Conservation (phyloP, 2,113 vertebrate species). For the Albula goreensis region DNA sequence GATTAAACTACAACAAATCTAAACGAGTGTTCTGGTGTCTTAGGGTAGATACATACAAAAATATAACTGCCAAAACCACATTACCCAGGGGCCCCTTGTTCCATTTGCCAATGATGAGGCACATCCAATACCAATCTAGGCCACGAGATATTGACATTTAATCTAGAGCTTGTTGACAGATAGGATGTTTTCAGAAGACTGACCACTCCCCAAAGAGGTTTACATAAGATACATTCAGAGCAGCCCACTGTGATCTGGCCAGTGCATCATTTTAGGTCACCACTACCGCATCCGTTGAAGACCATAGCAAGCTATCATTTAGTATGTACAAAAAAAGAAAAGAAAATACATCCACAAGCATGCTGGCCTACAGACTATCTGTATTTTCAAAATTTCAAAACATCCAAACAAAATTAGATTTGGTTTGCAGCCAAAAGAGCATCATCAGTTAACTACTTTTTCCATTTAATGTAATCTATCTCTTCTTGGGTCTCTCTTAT, state of each 20-base stretch:
- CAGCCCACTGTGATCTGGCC: not conserved
- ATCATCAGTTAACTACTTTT: conserved; percentile 14
- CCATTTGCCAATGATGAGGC: no score
- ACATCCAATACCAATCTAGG: no score
- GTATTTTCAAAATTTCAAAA: conserved; percentile 3
- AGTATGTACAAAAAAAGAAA: conserved; percentile 12
- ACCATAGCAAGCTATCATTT: conserved; percentile 31
- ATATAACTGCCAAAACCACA: no score
- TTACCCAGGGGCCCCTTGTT: no score
- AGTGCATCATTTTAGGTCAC: not conserved
- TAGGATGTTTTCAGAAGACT: not conserved
- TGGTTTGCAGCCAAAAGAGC: not conserved
- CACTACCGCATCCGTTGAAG: conserved; percentile 17
- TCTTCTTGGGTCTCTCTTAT: not conserved
- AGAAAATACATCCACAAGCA: conserved; percentile 17
- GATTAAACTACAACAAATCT: not conserved
- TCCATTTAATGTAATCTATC: conserved; percentile 20
- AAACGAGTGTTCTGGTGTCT: not conserved
- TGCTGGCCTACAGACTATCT: conserved; percentile 22
- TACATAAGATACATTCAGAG: conserved; percentile 14
- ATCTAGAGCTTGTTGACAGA: not conserved
- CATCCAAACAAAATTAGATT: conserved; percentile 21
- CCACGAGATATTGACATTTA: not conserved
- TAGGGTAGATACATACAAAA: not conserved
- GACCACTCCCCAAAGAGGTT: not conserved